Conservation (phyloP, 2,113 vertebrate genomes). For the Pomatostomus ruficeps region DNA sequence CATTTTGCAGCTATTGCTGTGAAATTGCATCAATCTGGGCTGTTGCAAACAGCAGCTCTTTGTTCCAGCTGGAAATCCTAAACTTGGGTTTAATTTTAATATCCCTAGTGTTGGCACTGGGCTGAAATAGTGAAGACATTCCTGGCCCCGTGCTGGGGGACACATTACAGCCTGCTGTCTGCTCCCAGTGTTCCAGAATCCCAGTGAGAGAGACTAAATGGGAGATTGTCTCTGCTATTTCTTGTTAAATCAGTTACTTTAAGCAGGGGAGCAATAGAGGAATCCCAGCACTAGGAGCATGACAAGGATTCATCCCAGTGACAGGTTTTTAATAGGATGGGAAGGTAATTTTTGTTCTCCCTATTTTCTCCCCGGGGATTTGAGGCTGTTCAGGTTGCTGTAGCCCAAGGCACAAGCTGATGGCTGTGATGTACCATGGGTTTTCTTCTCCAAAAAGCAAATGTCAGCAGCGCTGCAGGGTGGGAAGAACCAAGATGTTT, state of each 20-base stretch:
- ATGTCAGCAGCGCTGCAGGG: neutral
- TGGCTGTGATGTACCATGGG: accelerated
- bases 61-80: neutral
- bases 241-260: neutral
- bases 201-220: neutral
- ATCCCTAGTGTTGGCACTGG: neutral
- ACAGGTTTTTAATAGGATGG: neutral
- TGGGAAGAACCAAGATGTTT: neutral
- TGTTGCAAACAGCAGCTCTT: neutral
- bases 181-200: neutral
- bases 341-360: neutral
- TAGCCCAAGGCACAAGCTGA: neutral
- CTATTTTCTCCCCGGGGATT: neutral
- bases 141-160: neutral
- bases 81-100: neutral
- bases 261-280: neutral
- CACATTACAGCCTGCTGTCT: neutral
- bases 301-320: neutral
- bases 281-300: neutral
- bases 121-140: neutral
- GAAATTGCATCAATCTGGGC: neutral
- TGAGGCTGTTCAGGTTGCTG: neutral
- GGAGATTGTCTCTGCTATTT: neutral
- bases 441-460: neutral
- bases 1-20: neutral